A percentile compares a stretch with the other conserved stretches of the same genome.
Evolutionary conservation across 1,140 invertebrate genomes (phyloP).

Genomic region (Papilio helenus): DNA sequence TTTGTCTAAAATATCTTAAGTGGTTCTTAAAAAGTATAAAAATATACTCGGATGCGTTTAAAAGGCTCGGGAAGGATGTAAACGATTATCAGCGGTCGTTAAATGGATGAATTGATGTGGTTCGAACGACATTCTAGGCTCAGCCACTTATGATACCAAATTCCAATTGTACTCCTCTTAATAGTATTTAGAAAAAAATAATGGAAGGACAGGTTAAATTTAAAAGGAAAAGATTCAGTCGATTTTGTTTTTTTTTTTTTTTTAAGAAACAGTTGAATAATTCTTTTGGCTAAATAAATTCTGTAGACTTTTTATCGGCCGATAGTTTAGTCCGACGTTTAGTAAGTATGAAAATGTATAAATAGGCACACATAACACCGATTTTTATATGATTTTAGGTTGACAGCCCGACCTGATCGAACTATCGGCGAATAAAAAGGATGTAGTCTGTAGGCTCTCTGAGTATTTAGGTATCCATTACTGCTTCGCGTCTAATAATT

Average conservation of each 20-base stretch:
- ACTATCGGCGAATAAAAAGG: too few relatives aligned
- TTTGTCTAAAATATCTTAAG: constrained; percentile 42
- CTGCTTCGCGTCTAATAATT: too few relatives aligned
- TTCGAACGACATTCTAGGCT: constrained; percentile 31
- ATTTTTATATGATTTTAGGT: too few relatives aligned
- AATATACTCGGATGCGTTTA: constrained; percentile 52
- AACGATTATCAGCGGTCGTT: constrained; percentile 62
- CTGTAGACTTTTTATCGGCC: too few relatives aligned
- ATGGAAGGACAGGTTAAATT: background rate
- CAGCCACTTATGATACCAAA: constrained; percentile 9
- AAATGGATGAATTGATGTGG: constrained; percentile 47
- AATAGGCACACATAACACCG: too few relatives aligned
- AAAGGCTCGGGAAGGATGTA: constrained; percentile 61
- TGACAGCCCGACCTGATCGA: too few relatives aligned
- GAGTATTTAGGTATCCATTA: too few relatives aligned
- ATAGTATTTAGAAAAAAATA: background rate
- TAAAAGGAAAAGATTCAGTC: too few relatives aligned
- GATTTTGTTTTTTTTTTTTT: background rate
- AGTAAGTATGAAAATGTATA: too few relatives aligned
- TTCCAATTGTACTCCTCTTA: background rate
- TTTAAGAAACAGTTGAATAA: background rate
- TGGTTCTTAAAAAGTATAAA: constrained; percentile 49
- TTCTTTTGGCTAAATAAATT: too few relatives aligned
- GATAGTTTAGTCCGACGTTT: too few relatives aligned
- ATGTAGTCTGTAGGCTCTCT: too few relatives aligned